Conservation (phyloP, 2,113 vertebrate species). For the Phaethornis superciliosus region DNA sequence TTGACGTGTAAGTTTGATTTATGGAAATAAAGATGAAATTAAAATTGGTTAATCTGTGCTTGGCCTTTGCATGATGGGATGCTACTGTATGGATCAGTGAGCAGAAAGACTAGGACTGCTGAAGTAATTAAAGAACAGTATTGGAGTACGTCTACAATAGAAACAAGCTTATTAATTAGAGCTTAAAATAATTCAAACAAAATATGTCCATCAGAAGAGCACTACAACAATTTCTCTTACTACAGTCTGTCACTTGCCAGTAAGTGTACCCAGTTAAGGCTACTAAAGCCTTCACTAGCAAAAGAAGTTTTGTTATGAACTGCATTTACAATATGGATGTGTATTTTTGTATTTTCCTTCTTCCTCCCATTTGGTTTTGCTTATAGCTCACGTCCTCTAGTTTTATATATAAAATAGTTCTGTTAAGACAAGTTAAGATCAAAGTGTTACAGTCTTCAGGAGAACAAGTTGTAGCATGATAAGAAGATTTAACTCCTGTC, state of each 20-base stretch:
- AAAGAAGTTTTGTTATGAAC: background rate
- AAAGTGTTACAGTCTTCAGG: background rate
- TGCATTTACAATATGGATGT: background rate
- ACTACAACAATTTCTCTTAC: background rate
- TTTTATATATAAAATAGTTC: background rate
- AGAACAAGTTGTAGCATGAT: background rate
- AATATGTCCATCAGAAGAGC: background rate
- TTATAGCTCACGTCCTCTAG: background rate
- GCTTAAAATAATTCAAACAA: background rate
- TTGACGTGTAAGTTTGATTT: conserved; percentile 15
- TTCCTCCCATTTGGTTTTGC: background rate
- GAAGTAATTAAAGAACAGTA: background rate
- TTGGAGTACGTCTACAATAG: background rate
- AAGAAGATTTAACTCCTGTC: background rate
- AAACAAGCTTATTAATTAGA: background rate
- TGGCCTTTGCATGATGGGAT: background rate
- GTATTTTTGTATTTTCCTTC: background rate
- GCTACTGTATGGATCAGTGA: background rate
- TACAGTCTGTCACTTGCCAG: background rate
- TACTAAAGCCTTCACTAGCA: background rate
- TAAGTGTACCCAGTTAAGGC: background rate
- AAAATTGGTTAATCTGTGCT: background rate
- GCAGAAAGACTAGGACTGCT: background rate
- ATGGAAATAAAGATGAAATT: conserved; percentile 52
- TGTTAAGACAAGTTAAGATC: background rate